Percentiles rank a stretch among this genome's conserved stretches.
phyloP scores from a whole-genome alignment of 2,113 vertebrate genomes.

The Erythrolamprus reginae region DNA sequence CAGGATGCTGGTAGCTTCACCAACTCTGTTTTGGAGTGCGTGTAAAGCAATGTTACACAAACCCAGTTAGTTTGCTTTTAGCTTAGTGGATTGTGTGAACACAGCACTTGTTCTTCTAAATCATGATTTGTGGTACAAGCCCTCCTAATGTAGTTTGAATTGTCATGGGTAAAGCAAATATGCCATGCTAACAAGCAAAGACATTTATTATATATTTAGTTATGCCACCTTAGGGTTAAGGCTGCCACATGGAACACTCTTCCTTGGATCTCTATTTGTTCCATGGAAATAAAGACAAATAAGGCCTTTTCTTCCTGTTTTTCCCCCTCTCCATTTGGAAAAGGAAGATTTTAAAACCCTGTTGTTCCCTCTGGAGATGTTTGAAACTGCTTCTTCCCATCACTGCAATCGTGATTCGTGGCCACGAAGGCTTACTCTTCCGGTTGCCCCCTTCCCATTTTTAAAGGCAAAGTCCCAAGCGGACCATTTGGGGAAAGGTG shows the following conservation, averaged over 20 bases:
- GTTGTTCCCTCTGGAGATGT: background rate
- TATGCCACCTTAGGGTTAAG: no score
- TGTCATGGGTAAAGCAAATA: background rate
- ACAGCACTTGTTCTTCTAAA: background rate
- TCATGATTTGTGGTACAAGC: background rate
- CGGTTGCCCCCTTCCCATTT: rapidly evolving
- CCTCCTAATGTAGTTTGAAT: background rate
- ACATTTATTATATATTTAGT: background rate
- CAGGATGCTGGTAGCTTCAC: background rate
- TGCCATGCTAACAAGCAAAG: background rate
- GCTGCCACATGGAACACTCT: background rate
- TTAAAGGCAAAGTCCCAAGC: background rate
- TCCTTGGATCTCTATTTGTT: no score
- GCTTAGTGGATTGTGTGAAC: background rate
- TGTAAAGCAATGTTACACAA: background rate
- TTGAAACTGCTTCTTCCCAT: background rate
- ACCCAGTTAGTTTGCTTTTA: background rate
- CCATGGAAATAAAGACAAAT: background rate
- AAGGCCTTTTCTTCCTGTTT: background rate
- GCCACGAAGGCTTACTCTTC: background rate
- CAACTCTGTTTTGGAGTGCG: background rate
- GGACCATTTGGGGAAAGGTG: background rate
- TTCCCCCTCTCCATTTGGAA: no score
- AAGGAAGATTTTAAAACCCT: background rate
- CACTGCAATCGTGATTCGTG: background rate